Percentiles rank a stretch among this genome's conserved stretches.
Conservation (phyloP, 2,797 vertebrate species). For the Galagoides demidoff region DNA sequence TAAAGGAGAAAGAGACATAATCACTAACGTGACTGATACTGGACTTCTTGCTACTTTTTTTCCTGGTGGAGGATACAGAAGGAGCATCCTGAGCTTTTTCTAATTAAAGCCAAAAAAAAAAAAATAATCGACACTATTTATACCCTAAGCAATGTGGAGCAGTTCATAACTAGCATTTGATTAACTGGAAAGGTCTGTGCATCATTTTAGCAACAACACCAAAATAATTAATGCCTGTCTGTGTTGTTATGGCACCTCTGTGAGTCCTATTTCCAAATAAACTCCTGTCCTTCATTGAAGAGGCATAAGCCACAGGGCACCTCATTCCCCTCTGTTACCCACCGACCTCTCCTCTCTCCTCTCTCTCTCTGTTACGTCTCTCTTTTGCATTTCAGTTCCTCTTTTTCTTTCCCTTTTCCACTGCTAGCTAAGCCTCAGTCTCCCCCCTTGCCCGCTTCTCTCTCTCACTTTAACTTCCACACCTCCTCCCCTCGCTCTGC, state of each 20-base stretch:
- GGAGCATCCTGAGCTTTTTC: neutral
- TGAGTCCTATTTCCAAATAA: neutral
- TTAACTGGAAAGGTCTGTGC: neutral
- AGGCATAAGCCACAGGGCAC: neutral
- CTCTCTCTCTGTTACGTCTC: neutral
- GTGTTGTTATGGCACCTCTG: neutral
- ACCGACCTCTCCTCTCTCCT: fast-evolving
- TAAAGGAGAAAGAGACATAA: neutral
- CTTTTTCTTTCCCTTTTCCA: neutral
- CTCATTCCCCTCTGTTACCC: fast-evolving
- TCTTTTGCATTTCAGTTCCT: neutral
- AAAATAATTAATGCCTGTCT: neutral
- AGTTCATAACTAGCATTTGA: neutral
- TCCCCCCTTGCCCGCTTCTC: neutral
- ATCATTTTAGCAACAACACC: neutral
- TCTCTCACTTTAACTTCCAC: neutral
- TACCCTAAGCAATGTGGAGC: no score
- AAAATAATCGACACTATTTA: neutral
- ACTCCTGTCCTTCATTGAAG: neutral
- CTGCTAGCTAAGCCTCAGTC: neutral
- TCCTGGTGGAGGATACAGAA: neutral
- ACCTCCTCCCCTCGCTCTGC: no score
- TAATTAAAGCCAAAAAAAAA: conserved; percentile 5
- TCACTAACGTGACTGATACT: neutral
- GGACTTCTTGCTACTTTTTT: neutral